Conservation (phyloP, 2,888 invertebrate species). For the Hydrotaea cyrtoneurina region DNA sequence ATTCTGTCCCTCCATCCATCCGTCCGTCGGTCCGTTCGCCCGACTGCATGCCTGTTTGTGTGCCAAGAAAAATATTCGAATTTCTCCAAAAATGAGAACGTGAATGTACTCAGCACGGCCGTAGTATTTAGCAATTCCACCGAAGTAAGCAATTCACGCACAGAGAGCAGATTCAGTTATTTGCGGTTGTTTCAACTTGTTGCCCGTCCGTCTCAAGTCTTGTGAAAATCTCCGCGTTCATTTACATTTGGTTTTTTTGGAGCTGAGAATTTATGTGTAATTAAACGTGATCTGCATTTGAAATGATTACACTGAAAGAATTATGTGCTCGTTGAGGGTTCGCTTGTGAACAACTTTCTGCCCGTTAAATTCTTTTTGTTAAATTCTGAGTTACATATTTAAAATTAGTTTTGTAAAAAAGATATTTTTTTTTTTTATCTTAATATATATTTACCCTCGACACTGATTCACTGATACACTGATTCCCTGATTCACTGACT, state of each 20-base stretch:
- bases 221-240: background rate
- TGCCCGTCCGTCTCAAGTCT: background rate
- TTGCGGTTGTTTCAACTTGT: background rate
- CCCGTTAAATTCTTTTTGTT: too few relatives aligned
- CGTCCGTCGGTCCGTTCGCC: background rate
- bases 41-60: background rate
- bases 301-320: background rate
- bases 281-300: background rate
- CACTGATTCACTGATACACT: too few relatives aligned
- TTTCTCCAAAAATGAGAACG: conserved; percentile 21
- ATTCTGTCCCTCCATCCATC: background rate
- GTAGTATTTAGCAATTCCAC: background rate
- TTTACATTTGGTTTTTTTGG: background rate
- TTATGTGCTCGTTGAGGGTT: too few relatives aligned
- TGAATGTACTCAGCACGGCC: background rate
- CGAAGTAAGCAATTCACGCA: background rate
- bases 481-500: too few relatives aligned
- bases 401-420: too few relatives aligned
- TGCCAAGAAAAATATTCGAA: conserved; percentile 27
- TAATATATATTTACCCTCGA: too few relatives aligned
- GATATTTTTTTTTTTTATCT: too few relatives aligned
- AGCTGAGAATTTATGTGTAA: background rate
- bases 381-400: too few relatives aligned
- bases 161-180: background rate
- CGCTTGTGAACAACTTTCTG: too few relatives aligned